A percentile compares a stretch with the other conserved stretches of the same genome.
These are phyloP conservation scores for Silurus asotus DNA, from an alignment of 2,113 vertebrate species.

Conservation along the genomic window DNA sequence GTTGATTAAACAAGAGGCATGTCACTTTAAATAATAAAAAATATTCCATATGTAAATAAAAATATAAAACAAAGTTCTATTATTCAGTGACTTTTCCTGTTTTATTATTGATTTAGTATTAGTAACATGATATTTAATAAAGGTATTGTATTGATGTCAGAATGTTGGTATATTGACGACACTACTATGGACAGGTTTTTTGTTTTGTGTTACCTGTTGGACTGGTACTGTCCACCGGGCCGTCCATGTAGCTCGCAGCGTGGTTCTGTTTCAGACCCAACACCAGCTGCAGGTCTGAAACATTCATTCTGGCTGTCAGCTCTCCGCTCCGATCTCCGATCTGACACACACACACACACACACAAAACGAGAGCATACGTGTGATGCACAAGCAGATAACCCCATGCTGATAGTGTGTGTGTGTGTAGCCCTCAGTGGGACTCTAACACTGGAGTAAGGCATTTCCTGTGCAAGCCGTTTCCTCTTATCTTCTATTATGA, in stretches of 20 bases:
- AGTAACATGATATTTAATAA: too few relatives aligned
- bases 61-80: too few relatives aligned
- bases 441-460: background rate
- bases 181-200: too few relatives aligned
- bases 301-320: slow-evolving; percentile 87
- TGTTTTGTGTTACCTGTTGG: slow-evolving; percentile 50
- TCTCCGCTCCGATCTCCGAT: slow-evolving; percentile 87
- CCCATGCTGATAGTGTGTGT: background rate
- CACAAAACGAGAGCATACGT: background rate
- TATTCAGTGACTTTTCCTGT: too few relatives aligned
- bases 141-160: too few relatives aligned
- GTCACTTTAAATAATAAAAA: too few relatives aligned
- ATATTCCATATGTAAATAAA: too few relatives aligned
- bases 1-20: too few relatives aligned
- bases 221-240: slow-evolving; percentile 72
- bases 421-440: background rate
- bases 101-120: too few relatives aligned
- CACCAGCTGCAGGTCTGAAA: slow-evolving; percentile 91
- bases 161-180: too few relatives aligned
- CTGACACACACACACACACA: slow-evolving; percentile 57
- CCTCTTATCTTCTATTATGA: background rate
- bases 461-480: slow-evolving; percentile 19
- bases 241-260: slow-evolving; percentile 69
- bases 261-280: slow-evolving; percentile 77
- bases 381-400: background rate